Evolutionary conservation across 2,113 vertebrate species (phyloP).

Genomic region (Silurus asotus): DNA sequence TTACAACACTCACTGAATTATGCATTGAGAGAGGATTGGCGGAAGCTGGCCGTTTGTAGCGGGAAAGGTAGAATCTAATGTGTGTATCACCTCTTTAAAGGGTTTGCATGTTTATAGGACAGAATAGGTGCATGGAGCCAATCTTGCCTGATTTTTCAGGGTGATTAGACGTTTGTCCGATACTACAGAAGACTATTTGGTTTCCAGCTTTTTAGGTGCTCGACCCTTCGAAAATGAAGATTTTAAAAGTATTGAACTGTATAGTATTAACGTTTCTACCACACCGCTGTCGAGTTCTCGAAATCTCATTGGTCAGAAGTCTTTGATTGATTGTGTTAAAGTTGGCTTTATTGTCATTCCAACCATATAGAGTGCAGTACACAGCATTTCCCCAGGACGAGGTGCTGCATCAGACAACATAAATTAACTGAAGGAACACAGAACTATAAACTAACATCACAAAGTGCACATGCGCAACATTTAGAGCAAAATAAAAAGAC

Average conservation of each 20-base stretch:
- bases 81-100: background rate
- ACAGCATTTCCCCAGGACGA: no score
- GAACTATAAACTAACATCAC: no score
- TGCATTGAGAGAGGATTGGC: conserved; percentile 19
- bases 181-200: background rate
- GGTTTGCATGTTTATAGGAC: background rate
- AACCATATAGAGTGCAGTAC: no score
- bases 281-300: background rate
- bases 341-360: background rate
- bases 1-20: conserved; percentile 24
- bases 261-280: background rate
- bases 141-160: background rate
- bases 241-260: background rate
- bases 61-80: background rate
- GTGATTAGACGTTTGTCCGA: background rate
- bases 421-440: no score
- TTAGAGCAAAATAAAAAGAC: no score
- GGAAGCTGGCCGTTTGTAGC: background rate
- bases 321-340: background rate
- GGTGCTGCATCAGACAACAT: no score
- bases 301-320: background rate
- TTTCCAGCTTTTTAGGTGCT: background rate
- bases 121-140: background rate
- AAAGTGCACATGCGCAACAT: no score
- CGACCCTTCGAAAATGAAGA: no score